A percentile compares a stretch with the other conserved stretches of the same genome.
Conservation (phyloP, 2,113 vertebrate genomes). For the Lamprotornis superbus region DNA sequence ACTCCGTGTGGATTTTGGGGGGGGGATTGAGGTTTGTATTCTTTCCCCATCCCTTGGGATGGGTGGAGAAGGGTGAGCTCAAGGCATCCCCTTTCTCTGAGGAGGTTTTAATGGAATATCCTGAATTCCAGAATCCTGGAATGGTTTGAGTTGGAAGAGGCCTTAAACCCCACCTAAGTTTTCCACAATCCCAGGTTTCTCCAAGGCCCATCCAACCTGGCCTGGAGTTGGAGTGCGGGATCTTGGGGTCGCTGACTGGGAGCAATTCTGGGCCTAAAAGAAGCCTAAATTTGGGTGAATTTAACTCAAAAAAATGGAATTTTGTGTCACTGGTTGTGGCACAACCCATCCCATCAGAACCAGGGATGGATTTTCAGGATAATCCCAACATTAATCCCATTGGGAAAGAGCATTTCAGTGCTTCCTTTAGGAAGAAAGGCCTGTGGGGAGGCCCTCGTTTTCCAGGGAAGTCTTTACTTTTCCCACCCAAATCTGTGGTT, state of each 20-base stretch:
- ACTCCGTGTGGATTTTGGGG: fast-evolving
- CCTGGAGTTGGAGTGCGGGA: neutral
- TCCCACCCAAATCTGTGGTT: neutral
- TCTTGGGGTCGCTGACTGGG: fast-evolving
- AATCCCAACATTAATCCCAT: neutral
- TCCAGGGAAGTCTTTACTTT: neutral
- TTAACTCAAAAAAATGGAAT: neutral
- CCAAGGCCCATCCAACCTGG: neutral
- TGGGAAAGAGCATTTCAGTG: neutral
- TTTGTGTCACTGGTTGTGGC: fast-evolving
- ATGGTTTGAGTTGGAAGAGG: neutral
- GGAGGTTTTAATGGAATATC: neutral
- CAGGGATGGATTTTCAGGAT: neutral
- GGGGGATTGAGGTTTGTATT: neutral
- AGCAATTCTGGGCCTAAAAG: neutral
- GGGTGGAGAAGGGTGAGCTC: neutral
- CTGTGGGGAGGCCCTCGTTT: neutral
- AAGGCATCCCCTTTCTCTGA: fast-evolving
- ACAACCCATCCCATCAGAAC: neutral
- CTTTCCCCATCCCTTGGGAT: neutral
- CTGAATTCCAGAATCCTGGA: neutral
- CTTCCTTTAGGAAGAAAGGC: neutral
- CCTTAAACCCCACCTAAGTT: neutral
- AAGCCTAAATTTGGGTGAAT: neutral
- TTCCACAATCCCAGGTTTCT: neutral